Conservation (phyloP, 2,797 vertebrate genomes). For the Smutsia gigantea region DNA sequence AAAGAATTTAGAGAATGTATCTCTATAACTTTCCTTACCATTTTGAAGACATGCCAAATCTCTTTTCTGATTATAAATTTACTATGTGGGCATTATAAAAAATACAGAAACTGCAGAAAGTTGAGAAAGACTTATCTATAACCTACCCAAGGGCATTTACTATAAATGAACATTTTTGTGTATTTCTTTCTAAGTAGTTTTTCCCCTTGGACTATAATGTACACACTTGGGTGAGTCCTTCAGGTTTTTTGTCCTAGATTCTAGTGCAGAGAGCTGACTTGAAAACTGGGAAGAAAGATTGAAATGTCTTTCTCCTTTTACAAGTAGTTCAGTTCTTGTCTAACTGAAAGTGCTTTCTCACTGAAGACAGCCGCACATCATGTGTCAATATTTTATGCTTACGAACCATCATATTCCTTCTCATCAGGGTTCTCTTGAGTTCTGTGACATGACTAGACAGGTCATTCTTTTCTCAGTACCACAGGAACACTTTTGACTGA, state of each 20-base stretch:
- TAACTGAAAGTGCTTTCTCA: conserved; percentile 30
- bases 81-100: conserved; percentile 17
- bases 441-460: conserved; percentile 47
- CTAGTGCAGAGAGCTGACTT: neutral
- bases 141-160: neutral
- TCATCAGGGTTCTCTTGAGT: conserved; percentile 26
- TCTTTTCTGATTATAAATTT: conserved; percentile 41
- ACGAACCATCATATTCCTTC: neutral
- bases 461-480: neutral
- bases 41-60: neutral
- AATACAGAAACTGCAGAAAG: neutral
- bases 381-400: conserved; percentile 40
- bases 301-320: neutral
- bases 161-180: neutral
- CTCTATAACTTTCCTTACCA: conserved; percentile 27
- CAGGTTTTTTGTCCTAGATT: neutral
- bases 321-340: neutral
- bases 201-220: neutral
- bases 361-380: neutral
- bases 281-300: neutral
- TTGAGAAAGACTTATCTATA: neutral
- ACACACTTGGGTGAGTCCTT: neutral
- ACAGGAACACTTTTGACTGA: conserved; percentile 53
- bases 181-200: conserved; percentile 24
- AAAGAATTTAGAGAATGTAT: conserved; percentile 38